Base-by-base conservation (phyloP, 2,888 invertebrate species). In the Calephelis perditalis region DNA sequence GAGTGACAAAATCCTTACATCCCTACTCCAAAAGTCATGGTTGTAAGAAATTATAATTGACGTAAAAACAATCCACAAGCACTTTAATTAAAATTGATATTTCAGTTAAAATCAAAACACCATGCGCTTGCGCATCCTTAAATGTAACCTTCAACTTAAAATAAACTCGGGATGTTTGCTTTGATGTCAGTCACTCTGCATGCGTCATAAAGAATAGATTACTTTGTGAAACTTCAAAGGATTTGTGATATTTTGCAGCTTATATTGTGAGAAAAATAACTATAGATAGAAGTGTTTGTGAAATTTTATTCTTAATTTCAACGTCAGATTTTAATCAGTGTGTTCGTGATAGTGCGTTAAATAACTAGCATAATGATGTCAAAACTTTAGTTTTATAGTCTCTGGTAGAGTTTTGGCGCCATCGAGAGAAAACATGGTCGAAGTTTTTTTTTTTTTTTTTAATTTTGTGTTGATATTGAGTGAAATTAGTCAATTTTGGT, bases 41-140 rank as follows among this genome's bases (percentile, higher is more conserved):
- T 40, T 40, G 1, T 7, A 40, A 40, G 8, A 40, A 40, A 40
- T n/a, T 15, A 15, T 47, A 8, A 12, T 15, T 12, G 26, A 5
- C 35, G 7, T 26, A 11, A 3, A 6, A 52, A 52, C 1, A n/a
- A 2, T 2, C 35, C 11, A 6, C 52, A 52, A 52, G 5, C 52
- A 26, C 52, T 52, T 35, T 1, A 10, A 6, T 10, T 52, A 52
- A 7, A 35, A 52, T 52, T 10, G 9, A 11, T 10, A 11, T 26
- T 26, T 11, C 35, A 35, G 26, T 35, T 11, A 52, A 52, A 52
- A 52, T 52, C 35, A 35, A 5, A 10, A 52, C 35, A 35, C 11
- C 26, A 35, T 52, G 52, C 52, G 52, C 52, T 52, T 52, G 26
- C 52, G 52, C 52, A 52, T 52, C 10, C 35, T 35, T 52, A 6